Base-by-base conservation (phyloP, 1,140 invertebrate genomes). In the Glomeris maerens region DNA sequence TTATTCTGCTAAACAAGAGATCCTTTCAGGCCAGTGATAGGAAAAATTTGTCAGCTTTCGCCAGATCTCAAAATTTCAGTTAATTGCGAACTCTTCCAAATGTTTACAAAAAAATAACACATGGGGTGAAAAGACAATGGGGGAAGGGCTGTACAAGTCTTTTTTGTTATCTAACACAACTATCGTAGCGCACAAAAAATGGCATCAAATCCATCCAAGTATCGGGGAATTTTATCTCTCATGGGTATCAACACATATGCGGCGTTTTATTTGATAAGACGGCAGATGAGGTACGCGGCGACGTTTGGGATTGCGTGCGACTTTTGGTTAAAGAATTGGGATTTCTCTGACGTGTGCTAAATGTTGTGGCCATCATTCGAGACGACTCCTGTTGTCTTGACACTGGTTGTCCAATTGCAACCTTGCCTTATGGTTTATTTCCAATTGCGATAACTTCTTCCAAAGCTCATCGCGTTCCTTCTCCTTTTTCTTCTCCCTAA, bases 391-490 rank as follows among this genome's bases (percentile, higher is more conserved):
- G 31, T 36, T 36, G 10, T 10, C 13, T 13, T 10, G 20, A 13
- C 10, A 36, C 14, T 5, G 45, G 21, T 7, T 44, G 3, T 20
- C 22, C 17, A 40, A 14, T 22, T 7, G 5, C 3, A 20, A 25
- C 25, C 36, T 50, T 2, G 49, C 3, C n/a, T 59, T 57, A 51
- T 59, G 50, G 52, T 60, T 60, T 46, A 62, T 46, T 53, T 62
- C 61, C 44, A 62, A 47, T 53, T 59, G 53, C 17, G 57, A 59
- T 67, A 94, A 73, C 72, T 77, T 83, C 72, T 89, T 90, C 89
- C 89, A 94, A 65, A 94, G 69, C 71, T 94, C 88, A 64, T 93
- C 89, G 63, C 88, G 77, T 72, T 93, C 89, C 62, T 88, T 87
- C 72, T 93, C 87, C 57, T 84, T 79, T 68, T 91, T 92, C 70